These are phyloP conservation scores for Orthosia gothica DNA, from an alignment of 2,888 invertebrate genomes.

Conservation along the genomic window DNA sequence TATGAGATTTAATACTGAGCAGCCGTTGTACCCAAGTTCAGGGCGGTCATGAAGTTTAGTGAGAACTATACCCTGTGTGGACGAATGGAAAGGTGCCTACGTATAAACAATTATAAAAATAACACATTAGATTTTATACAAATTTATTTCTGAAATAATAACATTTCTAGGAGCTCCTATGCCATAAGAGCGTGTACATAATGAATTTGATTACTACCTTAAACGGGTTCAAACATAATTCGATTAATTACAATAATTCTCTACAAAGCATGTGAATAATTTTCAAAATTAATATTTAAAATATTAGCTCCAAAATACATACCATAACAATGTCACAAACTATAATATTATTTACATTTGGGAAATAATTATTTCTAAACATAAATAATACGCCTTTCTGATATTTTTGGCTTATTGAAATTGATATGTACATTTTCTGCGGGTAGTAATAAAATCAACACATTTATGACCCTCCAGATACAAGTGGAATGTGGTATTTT, in stretches of 20 bases:
- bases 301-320: constrained; percentile 29
- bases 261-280: constrained; percentile 62
- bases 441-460: constrained; percentile 59
- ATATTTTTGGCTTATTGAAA: constrained; percentile 42
- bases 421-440: constrained; percentile 75
- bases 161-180: constrained; percentile 82
- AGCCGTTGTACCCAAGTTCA: too few relatives aligned
- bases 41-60: too few relatives aligned
- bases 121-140: constrained; percentile 70
- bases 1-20: too few relatives aligned
- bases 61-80: too few relatives aligned
- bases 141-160: constrained; percentile 84
- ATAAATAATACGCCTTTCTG: constrained; percentile 48
- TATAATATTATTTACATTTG: constrained; percentile 31
- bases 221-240: constrained; percentile 66
- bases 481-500: constrained; percentile 81
- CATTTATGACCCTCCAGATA: constrained; percentile 64
- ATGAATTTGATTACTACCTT: constrained; percentile 68
- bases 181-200: constrained; percentile 75
- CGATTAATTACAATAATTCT: constrained; percentile 52
- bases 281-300: constrained; percentile 57
- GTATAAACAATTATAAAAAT: neutral
- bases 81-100: too few relatives aligned
- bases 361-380: constrained; percentile 30
- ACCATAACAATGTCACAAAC: constrained; percentile 31